Base-by-base conservation (phyloP, 1,140 invertebrate species). In the Trichonephila inaurata region DNA sequence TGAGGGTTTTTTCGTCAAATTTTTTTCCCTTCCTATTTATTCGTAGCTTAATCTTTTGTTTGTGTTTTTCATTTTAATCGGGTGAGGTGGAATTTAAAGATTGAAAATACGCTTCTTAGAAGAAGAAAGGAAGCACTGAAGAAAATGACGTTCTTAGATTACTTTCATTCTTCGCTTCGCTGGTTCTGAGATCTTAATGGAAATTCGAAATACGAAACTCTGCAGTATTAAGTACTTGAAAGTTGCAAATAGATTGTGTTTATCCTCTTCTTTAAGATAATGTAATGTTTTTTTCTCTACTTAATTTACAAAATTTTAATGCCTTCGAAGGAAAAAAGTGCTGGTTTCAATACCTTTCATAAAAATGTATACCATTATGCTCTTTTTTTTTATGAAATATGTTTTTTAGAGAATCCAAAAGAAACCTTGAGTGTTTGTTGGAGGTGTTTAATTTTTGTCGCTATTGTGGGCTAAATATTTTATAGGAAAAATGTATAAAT, bases 51-150 rank as follows among this genome's bases (percentile, higher is more conserved):
- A 85, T 85, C 44, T 85, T 58, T 85, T 85, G 58, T 60, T 85
- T 19, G 82, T 85, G 21, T 60, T 85, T 51, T 83, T 83, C 28
- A 60, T 85, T 77, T 77, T 77, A 77, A 85, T 85, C 82, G 51
- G 58, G 40, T 60, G 82, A 85, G 51, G 44, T 51, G 58, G 44
- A 85, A 85, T 85, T 85, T 85, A 51, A 85, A 44, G 40, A 85
- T 85, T 60, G 82, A 60, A 58, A 85, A 85, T 21, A 77, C 69
- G 28, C 69, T 77, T 77, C 24, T 77, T 77, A 33, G 28, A 28
- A 33, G 24, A 77, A 77, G 16, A 33, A 33, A 77, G 28, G 28
- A 77, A 24, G 69, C 3, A 18, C 8, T 24, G 28, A 40, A 24
- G 69, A 77, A 77, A 77, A 77, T 77, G 69, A 77, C 24, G 69